Percentiles rank a stretch among this genome's conserved stretches.
Evolutionary conservation across 2,797 vertebrate species (phyloP).

Genomic region (Prionace glauca): DNA sequence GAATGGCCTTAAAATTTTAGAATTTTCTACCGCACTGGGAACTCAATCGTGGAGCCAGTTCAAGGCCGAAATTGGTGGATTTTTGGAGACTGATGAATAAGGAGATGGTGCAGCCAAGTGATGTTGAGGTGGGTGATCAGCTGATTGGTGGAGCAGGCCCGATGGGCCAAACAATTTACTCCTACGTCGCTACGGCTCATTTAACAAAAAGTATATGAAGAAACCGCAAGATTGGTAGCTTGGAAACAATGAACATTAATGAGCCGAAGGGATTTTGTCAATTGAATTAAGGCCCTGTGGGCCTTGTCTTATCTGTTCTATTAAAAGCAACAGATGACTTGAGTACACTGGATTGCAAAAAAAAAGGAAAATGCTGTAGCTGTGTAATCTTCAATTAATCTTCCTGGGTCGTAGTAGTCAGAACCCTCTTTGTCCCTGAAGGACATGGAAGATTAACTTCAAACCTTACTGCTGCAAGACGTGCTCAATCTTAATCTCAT

Average conservation of each 20-base stretch:
- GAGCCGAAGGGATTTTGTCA: neutral
- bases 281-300: neutral
- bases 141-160: no score
- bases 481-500: constrained; percentile 17
- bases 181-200: neutral
- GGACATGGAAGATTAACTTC: neutral
- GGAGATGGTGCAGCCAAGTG: no score
- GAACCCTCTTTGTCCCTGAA: neutral
- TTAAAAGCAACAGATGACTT: neutral
- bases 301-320: neutral
- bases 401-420: neutral
- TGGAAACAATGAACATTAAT: neutral
- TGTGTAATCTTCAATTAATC: neutral
- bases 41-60: no score
- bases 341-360: no score
- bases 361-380: neutral
- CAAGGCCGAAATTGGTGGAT: no score
- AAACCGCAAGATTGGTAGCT: neutral
- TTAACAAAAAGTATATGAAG: neutral
- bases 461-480: neutral
- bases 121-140: no score
- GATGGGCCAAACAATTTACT: no score
- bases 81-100: no score
- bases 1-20: no score
- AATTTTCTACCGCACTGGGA: no score